Percentiles rank a stretch among this genome's conserved stretches.
Conservation (phyloP, 2,113 vertebrate genomes). For the Calidris pygmaea region DNA sequence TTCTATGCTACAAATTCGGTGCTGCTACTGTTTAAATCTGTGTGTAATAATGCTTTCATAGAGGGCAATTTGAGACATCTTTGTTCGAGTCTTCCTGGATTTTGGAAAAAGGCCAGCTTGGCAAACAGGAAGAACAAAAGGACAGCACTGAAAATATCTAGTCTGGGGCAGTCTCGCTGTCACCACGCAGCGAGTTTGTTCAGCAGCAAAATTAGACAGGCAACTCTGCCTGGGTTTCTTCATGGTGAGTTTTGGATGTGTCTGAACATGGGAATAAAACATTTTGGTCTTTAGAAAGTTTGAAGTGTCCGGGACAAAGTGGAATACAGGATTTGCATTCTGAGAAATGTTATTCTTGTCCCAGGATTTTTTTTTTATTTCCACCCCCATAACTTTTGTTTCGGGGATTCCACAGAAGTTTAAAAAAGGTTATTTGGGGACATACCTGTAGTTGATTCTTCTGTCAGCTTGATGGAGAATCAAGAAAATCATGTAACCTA, state of each 20-base stretch:
- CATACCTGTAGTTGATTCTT: background rate
- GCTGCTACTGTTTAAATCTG: background rate
- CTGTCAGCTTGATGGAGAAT: background rate
- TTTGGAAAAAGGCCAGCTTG: conserved; percentile 48
- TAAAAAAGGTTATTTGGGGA: background rate
- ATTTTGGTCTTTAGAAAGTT: conserved; percentile 51
- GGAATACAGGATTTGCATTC: background rate
- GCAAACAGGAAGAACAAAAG: conserved; percentile 55
- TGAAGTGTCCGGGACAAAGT: background rate
- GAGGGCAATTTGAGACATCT: background rate
- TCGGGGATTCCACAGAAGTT: background rate
- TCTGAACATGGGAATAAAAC: conserved; percentile 30
- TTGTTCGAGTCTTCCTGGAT: conserved; percentile 1
- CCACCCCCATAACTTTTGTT: background rate
- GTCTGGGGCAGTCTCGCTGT: conserved; percentile 27
- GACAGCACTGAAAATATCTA: conserved; percentile 48
- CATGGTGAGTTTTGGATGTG: background rate
- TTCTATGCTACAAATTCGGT: background rate
- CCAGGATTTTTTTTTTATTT: background rate
- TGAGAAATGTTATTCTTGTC: background rate
- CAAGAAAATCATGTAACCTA: background rate
- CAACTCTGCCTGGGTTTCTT: background rate
- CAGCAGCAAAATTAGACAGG: conserved; percentile 43
- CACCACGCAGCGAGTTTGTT: conserved; percentile 38
- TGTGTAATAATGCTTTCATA: background rate